These are phyloP conservation scores for Heteropelma amictum DNA, from an alignment of 2,888 invertebrate genomes.

Conservation along the genomic window DNA sequence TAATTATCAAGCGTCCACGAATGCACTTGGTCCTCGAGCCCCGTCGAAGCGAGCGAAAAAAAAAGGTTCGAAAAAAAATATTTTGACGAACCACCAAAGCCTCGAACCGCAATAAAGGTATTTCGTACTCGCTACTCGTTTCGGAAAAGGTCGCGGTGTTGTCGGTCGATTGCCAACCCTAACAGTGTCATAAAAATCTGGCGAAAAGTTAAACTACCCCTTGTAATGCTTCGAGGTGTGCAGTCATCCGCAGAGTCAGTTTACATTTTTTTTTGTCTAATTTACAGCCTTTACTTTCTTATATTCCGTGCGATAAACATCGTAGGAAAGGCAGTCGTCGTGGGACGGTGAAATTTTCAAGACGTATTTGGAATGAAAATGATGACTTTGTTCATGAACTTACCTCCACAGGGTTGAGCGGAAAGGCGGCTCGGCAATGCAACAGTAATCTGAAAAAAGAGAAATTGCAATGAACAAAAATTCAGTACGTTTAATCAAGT, in stretches of 20 bases:
- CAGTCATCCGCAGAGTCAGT: slow-evolving; percentile 39
- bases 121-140: slow-evolving; percentile 39
- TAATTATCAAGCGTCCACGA: too few species aligned
- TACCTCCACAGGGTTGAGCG: slow-evolving; percentile 64
- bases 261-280: slow-evolving; percentile 7
- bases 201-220: slow-evolving; percentile 49
- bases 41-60: too few species aligned
- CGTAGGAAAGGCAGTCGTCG: neutral
- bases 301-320: neutral
- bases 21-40: too few species aligned
- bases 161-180: slow-evolving; percentile 52
- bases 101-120: slow-evolving; percentile 54
- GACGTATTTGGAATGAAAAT: neutral
- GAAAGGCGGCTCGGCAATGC: slow-evolving; percentile 65
- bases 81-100: slow-evolving; percentile 30
- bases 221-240: slow-evolving; percentile 43
- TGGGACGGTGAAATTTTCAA: neutral
- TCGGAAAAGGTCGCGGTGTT: slow-evolving; percentile 33
- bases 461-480: slow-evolving; percentile 45
- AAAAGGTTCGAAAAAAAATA: slow-evolving; percentile 1
- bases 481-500: slow-evolving; percentile 27
- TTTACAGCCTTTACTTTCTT: neutral
- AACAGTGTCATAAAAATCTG: slow-evolving; percentile 50
- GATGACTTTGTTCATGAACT: slow-evolving; percentile 54
- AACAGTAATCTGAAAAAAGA: slow-evolving; percentile 68